Evolutionary conservation across 2,797 vertebrate genomes (phyloP).

Genomic region (Microcaecilia unicolor): DNA sequence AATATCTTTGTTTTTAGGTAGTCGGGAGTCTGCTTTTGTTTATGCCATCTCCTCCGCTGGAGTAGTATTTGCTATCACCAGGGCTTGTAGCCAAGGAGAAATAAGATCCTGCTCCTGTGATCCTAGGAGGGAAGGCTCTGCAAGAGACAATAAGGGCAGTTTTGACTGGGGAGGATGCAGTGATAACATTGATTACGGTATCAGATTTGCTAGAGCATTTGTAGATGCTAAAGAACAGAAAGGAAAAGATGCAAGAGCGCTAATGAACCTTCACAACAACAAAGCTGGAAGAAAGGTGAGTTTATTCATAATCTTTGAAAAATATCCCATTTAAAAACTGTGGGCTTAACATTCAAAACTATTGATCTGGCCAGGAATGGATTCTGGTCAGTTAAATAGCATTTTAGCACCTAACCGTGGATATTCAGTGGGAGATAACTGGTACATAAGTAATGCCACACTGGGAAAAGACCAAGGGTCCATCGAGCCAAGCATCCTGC

Average conservation of each 20-base stretch:
- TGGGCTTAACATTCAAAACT: too few species aligned
- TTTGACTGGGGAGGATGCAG: slow-evolving; percentile 96
- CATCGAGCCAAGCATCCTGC: too few species aligned
- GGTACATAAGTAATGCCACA: too few species aligned
- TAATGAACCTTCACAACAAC: slow-evolving; percentile 96
- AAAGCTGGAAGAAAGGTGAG: slow-evolving; percentile 84
- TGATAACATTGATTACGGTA: slow-evolving; percentile 84
- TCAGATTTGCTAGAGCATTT: slow-evolving; percentile 81
- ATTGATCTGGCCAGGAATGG: too few species aligned
- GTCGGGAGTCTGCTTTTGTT: slow-evolving; percentile 87
- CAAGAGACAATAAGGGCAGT: slow-evolving; percentile 68
- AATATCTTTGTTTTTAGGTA: slow-evolving; percentile 80
- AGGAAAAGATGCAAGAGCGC: slow-evolving; percentile 79
- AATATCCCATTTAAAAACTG: too few species aligned
- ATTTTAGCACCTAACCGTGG: too few species aligned
- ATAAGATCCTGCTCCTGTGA: slow-evolving; percentile 90
- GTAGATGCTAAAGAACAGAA: slow-evolving; percentile 85
- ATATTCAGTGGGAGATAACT: too few species aligned
- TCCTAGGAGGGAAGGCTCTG: slow-evolving; percentile 78
- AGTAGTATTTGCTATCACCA: slow-evolving; percentile 84
- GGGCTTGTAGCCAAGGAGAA: slow-evolving; percentile 90
- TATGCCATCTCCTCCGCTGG: slow-evolving; percentile 93
- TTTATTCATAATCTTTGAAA: not conserved
- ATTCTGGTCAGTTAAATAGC: too few species aligned
- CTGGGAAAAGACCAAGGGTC: too few species aligned